phyloP scores from a whole-genome alignment of 2,113 vertebrate species.

The Nerophis ophidion region DNA sequence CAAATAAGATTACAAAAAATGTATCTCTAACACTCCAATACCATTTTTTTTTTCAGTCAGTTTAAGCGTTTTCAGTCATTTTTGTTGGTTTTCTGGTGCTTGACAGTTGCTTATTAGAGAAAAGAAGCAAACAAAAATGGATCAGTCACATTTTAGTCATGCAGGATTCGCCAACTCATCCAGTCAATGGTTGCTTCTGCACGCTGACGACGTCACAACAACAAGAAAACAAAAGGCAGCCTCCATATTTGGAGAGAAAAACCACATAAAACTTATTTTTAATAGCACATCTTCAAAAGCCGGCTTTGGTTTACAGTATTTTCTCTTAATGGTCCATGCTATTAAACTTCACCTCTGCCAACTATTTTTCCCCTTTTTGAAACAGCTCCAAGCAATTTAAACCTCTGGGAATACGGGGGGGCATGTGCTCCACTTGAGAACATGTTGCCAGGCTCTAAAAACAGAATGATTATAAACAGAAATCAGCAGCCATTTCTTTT shows the following conservation, averaged over 20 bases:
- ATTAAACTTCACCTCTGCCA: conserved; percentile 26
- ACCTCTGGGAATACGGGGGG: conserved; percentile 35
- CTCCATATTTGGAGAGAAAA: background rate
- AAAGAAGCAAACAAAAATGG: no score
- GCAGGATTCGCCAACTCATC: no score
- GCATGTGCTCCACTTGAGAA: conserved; percentile 19
- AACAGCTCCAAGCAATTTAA: conserved; percentile 39
- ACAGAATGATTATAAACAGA: conserved; percentile 34
- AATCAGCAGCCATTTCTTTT: conserved; percentile 21
- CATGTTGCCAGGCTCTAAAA: conserved; percentile 57
- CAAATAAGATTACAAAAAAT: no score
- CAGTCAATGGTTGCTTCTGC: no score
- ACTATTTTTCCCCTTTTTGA: conserved; percentile 17
- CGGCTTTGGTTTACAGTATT: conserved; percentile 2
- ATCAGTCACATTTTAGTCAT: no score
- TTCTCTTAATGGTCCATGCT: conserved; percentile 6
- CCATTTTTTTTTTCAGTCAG: no score
- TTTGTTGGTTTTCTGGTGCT: no score
- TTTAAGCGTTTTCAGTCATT: no score
- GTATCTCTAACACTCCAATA: no score
- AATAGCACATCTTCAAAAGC: background rate
- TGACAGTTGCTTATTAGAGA: no score
- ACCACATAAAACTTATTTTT: background rate
- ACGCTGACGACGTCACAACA: background rate
- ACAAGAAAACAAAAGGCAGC: background rate